A percentile compares a stretch with the other conserved stretches of the same genome.
phyloP scores from a whole-genome alignment of 2,888 invertebrate genomes.

The Matsumyia berberina region DNA sequence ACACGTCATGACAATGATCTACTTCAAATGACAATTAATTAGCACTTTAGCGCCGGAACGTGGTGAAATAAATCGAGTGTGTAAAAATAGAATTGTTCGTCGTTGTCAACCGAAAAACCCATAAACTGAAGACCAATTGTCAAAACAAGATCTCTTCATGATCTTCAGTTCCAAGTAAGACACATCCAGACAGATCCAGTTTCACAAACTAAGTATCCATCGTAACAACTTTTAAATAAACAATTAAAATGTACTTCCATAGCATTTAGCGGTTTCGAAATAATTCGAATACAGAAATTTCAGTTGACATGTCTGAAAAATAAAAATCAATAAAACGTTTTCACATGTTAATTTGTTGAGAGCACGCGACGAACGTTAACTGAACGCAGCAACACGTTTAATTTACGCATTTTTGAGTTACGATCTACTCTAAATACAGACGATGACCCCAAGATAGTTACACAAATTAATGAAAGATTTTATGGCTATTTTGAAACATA shows the following conservation, averaged over 20 bases:
- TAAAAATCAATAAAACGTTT: neutral
- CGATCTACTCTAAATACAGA: neutral
- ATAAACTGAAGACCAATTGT: too few species aligned
- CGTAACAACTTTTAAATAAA: neutral
- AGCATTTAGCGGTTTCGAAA: neutral
- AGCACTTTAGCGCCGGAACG: neutral
- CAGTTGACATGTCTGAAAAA: neutral
- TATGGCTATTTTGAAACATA: neutral
- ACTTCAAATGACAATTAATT: constrained; percentile 4
- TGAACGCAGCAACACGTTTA: constrained; percentile 18
- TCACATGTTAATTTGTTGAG: constrained; percentile 6
- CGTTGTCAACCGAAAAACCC: too few species aligned
- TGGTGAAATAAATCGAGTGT: neutral
- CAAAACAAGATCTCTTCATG: too few species aligned
- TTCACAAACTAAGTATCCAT: too few species aligned
- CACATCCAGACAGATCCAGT: too few species aligned
- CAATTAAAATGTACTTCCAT: neutral
- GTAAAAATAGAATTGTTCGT: neutral
- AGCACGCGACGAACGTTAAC: constrained; percentile 23
- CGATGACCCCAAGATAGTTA: neutral
- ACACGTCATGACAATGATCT: constrained; percentile 7
- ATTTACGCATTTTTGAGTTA: neutral
- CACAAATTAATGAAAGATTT: neutral
- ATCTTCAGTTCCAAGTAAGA: too few species aligned
- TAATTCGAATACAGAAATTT: neutral